Percentiles rank a stretch among this genome's conserved stretches.
Evolutionary conservation across 2,797 vertebrate species (phyloP).

Genomic region (Parauchenoglanis ngamensis): DNA sequence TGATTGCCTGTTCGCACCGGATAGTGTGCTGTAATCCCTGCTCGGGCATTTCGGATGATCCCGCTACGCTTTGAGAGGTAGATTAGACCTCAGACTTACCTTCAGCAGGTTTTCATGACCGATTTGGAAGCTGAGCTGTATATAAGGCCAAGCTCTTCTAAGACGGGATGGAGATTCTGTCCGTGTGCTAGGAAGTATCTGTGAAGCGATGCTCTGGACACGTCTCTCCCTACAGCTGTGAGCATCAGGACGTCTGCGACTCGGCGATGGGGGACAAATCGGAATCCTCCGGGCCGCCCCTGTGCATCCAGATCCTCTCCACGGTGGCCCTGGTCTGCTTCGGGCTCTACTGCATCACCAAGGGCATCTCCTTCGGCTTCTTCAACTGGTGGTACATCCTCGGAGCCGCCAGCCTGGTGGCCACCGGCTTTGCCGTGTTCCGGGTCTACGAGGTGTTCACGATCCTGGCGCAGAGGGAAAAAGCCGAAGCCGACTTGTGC

Average conservation of each 20-base stretch:
- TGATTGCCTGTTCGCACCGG: constrained; percentile 41
- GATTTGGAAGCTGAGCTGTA: constrained; percentile 40
- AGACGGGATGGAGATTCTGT: neutral
- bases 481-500: constrained; percentile 43
- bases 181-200: neutral
- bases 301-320: constrained; percentile 68
- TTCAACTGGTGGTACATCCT: constrained; percentile 75
- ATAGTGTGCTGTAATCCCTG: constrained; percentile 26
- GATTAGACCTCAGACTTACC: constrained; percentile 49
- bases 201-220: neutral
- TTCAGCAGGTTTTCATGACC: constrained; percentile 15
- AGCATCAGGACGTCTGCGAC: neutral
- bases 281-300: constrained; percentile 49
- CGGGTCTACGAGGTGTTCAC: constrained; percentile 68
- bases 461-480: constrained; percentile 53
- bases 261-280: constrained; percentile 58
- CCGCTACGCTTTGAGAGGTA: neutral
- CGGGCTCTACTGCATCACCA: constrained; percentile 68
- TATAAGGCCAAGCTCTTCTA: constrained; percentile 29
- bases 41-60: constrained; percentile 27
- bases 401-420: constrained; percentile 64
- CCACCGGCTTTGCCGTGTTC: constrained; percentile 64
- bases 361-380: constrained; percentile 61
- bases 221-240: neutral
- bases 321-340: constrained; percentile 62